Percentiles rank a stretch among this genome's conserved stretches.
phyloP scores from a whole-genome alignment of 2,113 vertebrate species.

The Oenanthe melanoleuca region DNA sequence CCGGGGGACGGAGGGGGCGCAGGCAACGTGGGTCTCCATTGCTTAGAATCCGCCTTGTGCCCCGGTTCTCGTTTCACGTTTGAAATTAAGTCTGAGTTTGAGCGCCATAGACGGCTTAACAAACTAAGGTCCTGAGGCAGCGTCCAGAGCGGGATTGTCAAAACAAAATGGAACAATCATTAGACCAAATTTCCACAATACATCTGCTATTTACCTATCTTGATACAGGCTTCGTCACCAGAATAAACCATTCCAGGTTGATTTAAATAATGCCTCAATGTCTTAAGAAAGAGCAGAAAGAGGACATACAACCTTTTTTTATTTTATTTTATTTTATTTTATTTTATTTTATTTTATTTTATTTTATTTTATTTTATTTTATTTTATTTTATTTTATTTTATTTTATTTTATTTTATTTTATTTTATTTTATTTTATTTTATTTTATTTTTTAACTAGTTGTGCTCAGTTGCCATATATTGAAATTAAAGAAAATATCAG shows the following conservation, averaged over 20 bases:
- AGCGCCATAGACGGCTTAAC: neutral
- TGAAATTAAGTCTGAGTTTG: neutral
- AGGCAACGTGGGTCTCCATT: fast-evolving
- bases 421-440: no score
- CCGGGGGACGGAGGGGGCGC: neutral
- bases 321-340: no score
- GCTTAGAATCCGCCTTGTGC: fast-evolving
- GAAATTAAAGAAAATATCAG: neutral
- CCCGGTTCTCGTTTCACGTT: neutral
- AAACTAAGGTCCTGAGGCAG: neutral
- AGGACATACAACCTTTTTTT: no score
- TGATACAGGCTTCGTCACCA: neutral
- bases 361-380: no score
- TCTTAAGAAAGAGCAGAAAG: neutral
- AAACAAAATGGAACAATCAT: neutral
- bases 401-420: no score
- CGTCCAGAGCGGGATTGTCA: neutral
- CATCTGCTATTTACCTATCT: neutral
- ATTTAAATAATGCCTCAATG: neutral
- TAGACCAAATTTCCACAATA: neutral
- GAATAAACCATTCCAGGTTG: neutral
- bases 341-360: no score
- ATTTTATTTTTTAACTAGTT: neutral
- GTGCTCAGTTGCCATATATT: neutral
- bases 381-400: no score